Percentiles rank a stretch among this genome's conserved stretches.
Conservation (phyloP, 2,797 vertebrate species). For the Neostethus bicornis region DNA sequence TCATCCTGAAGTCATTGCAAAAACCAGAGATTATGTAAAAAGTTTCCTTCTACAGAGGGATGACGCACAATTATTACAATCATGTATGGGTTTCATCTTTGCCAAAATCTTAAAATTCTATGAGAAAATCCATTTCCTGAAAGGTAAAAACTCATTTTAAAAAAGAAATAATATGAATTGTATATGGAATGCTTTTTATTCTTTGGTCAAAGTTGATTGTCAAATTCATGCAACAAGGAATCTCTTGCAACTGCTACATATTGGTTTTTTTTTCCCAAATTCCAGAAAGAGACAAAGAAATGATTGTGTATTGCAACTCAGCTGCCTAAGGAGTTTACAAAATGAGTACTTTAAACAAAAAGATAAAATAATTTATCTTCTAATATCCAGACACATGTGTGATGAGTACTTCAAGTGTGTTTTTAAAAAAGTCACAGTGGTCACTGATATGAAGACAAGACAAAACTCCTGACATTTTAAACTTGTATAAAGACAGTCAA, state of each 20-base stretch:
- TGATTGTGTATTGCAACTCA: conserved; percentile 47
- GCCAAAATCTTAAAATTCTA: neutral
- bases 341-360: conserved; percentile 36
- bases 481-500: conserved; percentile 67
- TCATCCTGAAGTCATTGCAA: no score
- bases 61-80: neutral
- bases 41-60: neutral
- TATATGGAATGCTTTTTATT: conserved; percentile 70
- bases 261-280: conserved; percentile 33
- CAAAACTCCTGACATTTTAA: conserved; percentile 40
- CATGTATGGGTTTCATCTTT: neutral
- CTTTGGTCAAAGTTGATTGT: conserved; percentile 69
- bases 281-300: conserved; percentile 42
- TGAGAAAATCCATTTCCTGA: conserved; percentile 19
- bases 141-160: conserved; percentile 28
- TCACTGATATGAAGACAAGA: conserved; percentile 31
- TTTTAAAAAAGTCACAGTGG: conserved; percentile 58
- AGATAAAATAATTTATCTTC: conserved; percentile 12
- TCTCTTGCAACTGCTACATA: conserved; percentile 51
- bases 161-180: conserved; percentile 19
- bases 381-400: conserved; percentile 20
- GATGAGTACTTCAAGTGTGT: conserved; percentile 28
- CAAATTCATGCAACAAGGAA: conserved; percentile 70
- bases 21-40: neutral
- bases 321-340: conserved; percentile 65